Conservation (phyloP, 1,140 invertebrate genomes). For the Heliothis subflexa region DNA sequence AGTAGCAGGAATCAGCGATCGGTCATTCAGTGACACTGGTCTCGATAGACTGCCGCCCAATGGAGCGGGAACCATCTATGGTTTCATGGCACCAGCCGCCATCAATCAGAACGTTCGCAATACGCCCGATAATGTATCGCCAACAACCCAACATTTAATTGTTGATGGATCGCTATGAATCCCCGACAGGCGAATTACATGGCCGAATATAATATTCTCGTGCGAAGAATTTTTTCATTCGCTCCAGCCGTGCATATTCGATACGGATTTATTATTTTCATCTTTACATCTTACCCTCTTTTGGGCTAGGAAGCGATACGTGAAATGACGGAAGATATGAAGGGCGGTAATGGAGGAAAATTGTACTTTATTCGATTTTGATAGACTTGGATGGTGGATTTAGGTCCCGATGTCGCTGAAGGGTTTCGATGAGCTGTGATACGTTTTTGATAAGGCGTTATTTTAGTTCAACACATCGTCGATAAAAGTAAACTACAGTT, state of each 20-base stretch:
- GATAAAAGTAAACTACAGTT: no score
- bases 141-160: conserved; percentile 82
- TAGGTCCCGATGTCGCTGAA: conserved; percentile 74
- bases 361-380: conserved; percentile 85
- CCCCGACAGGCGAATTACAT: conserved; percentile 69
- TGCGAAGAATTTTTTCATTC: conserved; percentile 66
- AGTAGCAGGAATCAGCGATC: conserved; percentile 55
- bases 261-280: conserved; percentile 84
- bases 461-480: neutral
- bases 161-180: conserved; percentile 78
- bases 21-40: conserved; percentile 66
- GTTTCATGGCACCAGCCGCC: conserved; percentile 68
- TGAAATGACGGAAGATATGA: conserved; percentile 83
- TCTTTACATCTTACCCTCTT: conserved; percentile 80
- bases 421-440: conserved; percentile 55
- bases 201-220: conserved; percentile 73
- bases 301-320: conserved; percentile 82
- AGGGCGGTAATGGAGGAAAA: conserved; percentile 84
- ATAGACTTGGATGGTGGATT: conserved; percentile 83
- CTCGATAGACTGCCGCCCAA: conserved; percentile 58
- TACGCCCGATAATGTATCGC: conserved; percentile 78
- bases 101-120: conserved; percentile 79
- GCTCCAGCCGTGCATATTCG: conserved; percentile 75
- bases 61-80: conserved; percentile 61
- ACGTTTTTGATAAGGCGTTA: conserved; percentile 39